Percentiles rank a stretch among this genome's conserved stretches.
These are phyloP conservation scores for Tetranychus urticae DNA, from an alignment of 1,140 invertebrate species.

Conservation along the genomic window DNA sequence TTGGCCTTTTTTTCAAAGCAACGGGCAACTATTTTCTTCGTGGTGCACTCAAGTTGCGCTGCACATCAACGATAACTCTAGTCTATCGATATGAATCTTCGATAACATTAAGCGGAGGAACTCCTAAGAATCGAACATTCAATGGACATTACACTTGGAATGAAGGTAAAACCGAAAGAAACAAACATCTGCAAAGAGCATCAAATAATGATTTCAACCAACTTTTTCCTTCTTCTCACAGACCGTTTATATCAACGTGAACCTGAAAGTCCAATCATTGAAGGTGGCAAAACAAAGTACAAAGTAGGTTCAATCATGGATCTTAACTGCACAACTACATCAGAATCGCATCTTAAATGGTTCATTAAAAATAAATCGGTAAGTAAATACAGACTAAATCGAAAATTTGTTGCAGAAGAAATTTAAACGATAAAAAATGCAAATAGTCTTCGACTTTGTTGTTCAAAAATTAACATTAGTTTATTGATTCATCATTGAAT, in stretches of 20 bases:
- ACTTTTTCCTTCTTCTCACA: neutral
- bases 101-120: conserved; percentile 1
- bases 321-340: conserved; percentile 38
- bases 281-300: conserved; percentile 45
- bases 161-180: neutral
- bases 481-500: too few relatives aligned
- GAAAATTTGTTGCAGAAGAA: too few relatives aligned
- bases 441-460: too few relatives aligned
- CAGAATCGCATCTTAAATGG: conserved; percentile 11
- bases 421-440: too few relatives aligned
- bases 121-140: neutral
- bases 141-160: neutral
- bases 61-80: neutral
- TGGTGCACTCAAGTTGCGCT: neutral
- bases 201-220: neutral
- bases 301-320: conserved; percentile 50
- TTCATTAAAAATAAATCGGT: conserved; percentile 14
- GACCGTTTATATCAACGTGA: neutral
- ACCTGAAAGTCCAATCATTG: conserved; percentile 37
- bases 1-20: conserved; percentile 1
- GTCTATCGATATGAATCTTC: conserved; percentile 2
- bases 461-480: too few relatives aligned
- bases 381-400: neutral
- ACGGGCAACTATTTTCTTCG: neutral
- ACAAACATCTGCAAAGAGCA: neutral